Base-by-base conservation (phyloP, 2,113 vertebrate genomes). In the Platysteira castanea region DNA sequence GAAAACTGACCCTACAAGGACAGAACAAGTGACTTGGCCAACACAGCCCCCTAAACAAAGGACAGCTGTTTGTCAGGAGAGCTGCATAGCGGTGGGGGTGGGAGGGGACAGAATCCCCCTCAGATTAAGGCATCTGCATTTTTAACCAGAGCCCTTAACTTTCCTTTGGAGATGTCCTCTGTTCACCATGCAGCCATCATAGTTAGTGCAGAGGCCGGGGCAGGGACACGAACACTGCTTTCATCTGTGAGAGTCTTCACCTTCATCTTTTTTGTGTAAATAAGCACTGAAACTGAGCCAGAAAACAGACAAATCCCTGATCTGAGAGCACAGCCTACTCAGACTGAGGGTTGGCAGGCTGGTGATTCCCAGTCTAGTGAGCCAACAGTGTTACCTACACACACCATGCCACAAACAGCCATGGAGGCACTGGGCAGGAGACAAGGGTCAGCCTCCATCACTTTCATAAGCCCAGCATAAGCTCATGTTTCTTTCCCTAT, bases 41-140 rank as follows among this genome's bases (percentile, higher is more conserved):
- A 15, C 33, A 71, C 28, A 82, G 16, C 4, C 24, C 21, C 19
- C 53, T 69, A 15, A 78, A 54, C 10, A 92, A 73, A 85, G 53
- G 67, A 11, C 10, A 37, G 37, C 15, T n/a, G n/a, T n/a, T n/a
- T n/a, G n/a, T n/a, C n/a, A 67, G 67, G 20, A 65, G 28, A 69
- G 8, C 15, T 11, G 11, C 33, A 44, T 11, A 65, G 46, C 0
- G 0, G 46, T 10, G 31, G 15, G 20, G 15, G 16, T 3, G 5
- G 28, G 46, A 70, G 31, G 26, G 6, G 11, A 46, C 9, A 81
- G 56, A n/a, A 2, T 7, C 7, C 8, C 7, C 28, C 16, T 33
- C 4, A 2, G 47, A 59, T 31, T 21, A 82, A 87, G 65, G 39
- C 20, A 46, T n/a, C 65, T 71, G 61, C 47, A 26, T 21, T 1